Percentiles rank a stretch among this genome's conserved stretches.
phyloP scores from a whole-genome alignment of 2,888 invertebrate species.

The Amiota minor region DNA sequence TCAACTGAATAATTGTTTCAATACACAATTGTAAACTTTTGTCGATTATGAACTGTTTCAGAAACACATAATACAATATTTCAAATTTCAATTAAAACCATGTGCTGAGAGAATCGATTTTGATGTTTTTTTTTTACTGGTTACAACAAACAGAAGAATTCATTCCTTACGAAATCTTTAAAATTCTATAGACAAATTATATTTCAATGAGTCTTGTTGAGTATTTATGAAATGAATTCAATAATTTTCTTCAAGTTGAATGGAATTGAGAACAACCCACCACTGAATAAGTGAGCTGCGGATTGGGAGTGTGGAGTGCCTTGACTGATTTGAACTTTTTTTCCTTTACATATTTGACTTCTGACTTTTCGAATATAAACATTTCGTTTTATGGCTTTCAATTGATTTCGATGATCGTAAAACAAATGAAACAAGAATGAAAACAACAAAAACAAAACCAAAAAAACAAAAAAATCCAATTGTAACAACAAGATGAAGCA shows the following conservation, averaged over 20 bases:
- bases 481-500: neutral
- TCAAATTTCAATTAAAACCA: slow-evolving; percentile 70
- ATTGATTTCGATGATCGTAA: slow-evolving; percentile 55
- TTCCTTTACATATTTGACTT: slow-evolving; percentile 58
- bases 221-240: neutral
- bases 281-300: too few species aligned
- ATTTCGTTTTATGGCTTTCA: slow-evolving; percentile 60
- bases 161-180: too few species aligned
- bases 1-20: slow-evolving; percentile 63
- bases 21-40: slow-evolving; percentile 56
- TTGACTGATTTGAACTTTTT: neutral
- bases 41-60: slow-evolving; percentile 63
- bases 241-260: neutral
- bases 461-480: too few species aligned
- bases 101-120: slow-evolving; percentile 62
- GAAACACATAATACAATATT: slow-evolving; percentile 70
- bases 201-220: too few species aligned
- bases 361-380: slow-evolving; percentile 61
- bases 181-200: too few species aligned
- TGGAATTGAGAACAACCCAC: too few species aligned
- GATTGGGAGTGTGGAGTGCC: neutral
- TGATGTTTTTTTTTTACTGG: neutral
- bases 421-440: slow-evolving; percentile 11
- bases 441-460: neutral
- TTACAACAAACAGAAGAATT: too few species aligned